phyloP scores from a whole-genome alignment of 2,888 invertebrate genomes.

The Apamea anceps region DNA sequence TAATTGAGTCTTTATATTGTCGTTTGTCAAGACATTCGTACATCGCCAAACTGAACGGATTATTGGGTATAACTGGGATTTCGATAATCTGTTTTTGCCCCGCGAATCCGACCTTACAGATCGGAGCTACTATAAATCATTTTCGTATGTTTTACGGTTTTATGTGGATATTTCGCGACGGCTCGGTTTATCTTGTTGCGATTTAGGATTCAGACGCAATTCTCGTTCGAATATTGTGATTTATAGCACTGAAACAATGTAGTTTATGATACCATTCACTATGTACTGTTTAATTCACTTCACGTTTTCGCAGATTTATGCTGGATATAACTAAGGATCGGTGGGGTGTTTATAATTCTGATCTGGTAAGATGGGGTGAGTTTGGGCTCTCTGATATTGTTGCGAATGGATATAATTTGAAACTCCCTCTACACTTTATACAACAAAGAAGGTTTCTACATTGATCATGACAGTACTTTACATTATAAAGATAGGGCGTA shows the following conservation, averaged over 20 bases:
- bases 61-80: conserved; percentile 83
- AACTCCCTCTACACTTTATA: neutral
- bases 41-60: conserved; percentile 76
- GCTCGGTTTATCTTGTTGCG: conserved; percentile 84
- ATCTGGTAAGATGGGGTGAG: conserved; percentile 32
- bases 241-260: conserved; percentile 67
- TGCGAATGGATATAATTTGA: conserved; percentile 28
- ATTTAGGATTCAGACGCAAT: conserved; percentile 76
- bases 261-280: conserved; percentile 54
- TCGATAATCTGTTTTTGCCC: conserved; percentile 87
- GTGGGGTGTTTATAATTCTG: conserved; percentile 42
- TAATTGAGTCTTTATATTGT: conserved; percentile 31
- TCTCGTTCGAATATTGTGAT: conserved; percentile 73
- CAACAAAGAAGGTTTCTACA: neutral
- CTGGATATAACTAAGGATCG: conserved; percentile 46
- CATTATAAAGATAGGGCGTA: too few relatives aligned
- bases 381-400: conserved; percentile 23
- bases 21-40: conserved; percentile 65
- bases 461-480: neutral
- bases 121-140: conserved; percentile 86
- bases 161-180: conserved; percentile 82
- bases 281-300: conserved; percentile 60
- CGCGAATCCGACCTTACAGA: conserved; percentile 83
- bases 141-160: conserved; percentile 87
- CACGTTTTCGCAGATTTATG: conserved; percentile 60